Evolutionary conservation across 2,888 invertebrate genomes (phyloP), one percentile per base, ranked within the genome.

Genomic region (Spicauda simplicius): DNA sequence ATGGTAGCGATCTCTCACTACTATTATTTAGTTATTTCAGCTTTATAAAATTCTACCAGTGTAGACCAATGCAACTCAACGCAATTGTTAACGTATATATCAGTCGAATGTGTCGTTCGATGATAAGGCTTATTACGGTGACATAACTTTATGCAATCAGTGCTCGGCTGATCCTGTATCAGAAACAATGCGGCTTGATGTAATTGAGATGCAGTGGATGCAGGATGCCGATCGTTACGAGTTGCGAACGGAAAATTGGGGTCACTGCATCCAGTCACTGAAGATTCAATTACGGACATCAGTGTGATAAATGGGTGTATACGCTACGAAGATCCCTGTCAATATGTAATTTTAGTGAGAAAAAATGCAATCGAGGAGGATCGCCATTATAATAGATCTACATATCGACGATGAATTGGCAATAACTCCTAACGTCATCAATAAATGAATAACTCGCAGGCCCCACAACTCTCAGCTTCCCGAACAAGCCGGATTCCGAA

Each of bases 131-230:
- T 14, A 41, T 41, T 41, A 41, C 12, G 41, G 5, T 5, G 41
- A 41, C 41, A 41, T 16, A 48, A 48, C 16, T 16, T 48, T 6
- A n/a, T 16, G 16, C 6, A 48, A 48, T 57, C 57, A 41, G 25
- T 59, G 59, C 59, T 59, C 59, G 48, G 10, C 33, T 59, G 50
- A 50, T 60, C 33, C 50, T 60, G 60, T 60, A 48, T 48, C 48
- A 48, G 12, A 59, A 60, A 60, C 52, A 60, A 50, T 33, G 45
- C 50, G 60, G 25, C 60, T 30, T 14, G 33, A 33, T 60, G 52
- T 76, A 78, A 79, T 80, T 79, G 81, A 78, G 77, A 77, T 76
- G 76, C 77, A 79, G 73, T 68, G 66, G 70, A 48, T 48, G 52
- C 76, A 73, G 76, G 76, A 76, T 72, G 72, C 53, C 33, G 48